Base-by-base conservation (phyloP, 2,888 invertebrate species). In the Ennomos quercinarius region DNA sequence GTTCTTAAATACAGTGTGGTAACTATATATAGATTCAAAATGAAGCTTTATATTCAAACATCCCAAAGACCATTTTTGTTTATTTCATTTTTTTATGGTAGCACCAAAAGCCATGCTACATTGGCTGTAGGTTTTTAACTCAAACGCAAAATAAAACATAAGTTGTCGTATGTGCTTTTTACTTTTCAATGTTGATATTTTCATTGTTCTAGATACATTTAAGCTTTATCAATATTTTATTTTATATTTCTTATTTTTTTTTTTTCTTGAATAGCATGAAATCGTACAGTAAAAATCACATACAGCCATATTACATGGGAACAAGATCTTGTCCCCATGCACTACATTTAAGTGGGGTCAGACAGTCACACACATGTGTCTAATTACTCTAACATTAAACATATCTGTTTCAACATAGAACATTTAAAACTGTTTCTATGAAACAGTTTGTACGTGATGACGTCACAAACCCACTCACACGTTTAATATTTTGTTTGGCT, bases 41-140 rank as follows among this genome's bases (percentile, higher is more conserved):
- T 49, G 39, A 58, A 50, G 13, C 46, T 40, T 2, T 46, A 49
- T 40, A 48, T 39, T 27, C n/a, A 49, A 6, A 17, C 17, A 35
- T 5, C 8, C 27, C 6, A 27, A n/a, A 35, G 1, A 2, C 12
- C 11, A 13, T 39, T 34, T 51, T 36, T 10, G 10, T 40, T 35
- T 36, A 38, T 56, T 43, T 51, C 13, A 17, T 47, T 17, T 64
- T n/a, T n/a, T 34, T 49, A 34, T 47, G 9, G 55, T 58, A 63
- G 74, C 71, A 76, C 64, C 70, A 71, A 77, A 82, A 83, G 81
- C 83, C 81, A 83, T 83, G 82, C 80, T 64, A 62, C 56, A 63
- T 64, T 60, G 43, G 61, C 53, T 44, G 13, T 40, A 48, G 27
- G 9, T 10, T 10, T 37, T 11, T 36, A 50, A 35, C 46, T 17